These are phyloP conservation scores for Caenorhabditis briggsae DNA, from an alignment of 1,140 invertebrate genomes.

Conservation along the genomic window DNA sequence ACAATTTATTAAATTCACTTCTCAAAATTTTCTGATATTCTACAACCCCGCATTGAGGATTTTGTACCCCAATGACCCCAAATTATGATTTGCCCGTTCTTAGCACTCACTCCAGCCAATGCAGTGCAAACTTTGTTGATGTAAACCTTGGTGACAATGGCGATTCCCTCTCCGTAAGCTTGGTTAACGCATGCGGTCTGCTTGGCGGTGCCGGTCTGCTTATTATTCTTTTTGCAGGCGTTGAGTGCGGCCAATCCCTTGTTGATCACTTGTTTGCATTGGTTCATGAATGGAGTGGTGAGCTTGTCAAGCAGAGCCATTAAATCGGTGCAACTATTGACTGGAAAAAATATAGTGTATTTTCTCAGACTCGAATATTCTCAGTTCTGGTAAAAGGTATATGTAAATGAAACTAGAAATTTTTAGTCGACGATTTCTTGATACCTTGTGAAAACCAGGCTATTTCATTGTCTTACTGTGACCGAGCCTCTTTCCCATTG, in stretches of 20 bases:
- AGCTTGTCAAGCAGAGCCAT: conserved; percentile 38
- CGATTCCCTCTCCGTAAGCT: conserved; percentile 27
- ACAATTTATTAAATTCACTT: not conserved
- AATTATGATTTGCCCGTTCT: not conserved
- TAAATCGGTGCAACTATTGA: conserved; percentile 33
- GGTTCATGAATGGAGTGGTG: conserved; percentile 1
- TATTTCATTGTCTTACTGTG: no score
- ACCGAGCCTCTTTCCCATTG: no score
- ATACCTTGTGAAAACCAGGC: no score
- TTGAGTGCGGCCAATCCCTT: not conserved
- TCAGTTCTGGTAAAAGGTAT: not conserved
- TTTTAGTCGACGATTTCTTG: no score
- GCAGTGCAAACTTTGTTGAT: conserved; percentile 45
- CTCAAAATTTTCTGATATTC: no score
- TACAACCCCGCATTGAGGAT: no score
- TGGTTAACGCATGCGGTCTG: conserved; percentile 10
- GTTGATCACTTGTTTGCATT: not conserved
- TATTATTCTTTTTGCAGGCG: conserved; percentile 18
- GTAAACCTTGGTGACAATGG: conserved; percentile 20
- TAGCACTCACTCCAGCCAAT: not conserved
- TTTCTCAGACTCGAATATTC: no score
- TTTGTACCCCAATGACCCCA: no score
- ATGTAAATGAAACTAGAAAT: no score
- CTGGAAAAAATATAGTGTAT: not conserved
- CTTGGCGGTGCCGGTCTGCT: conserved; percentile 4